Evolutionary conservation across 92 coral and sea anemone species (phyloP).

Genomic region (Galaxea fascicularis): DNA sequence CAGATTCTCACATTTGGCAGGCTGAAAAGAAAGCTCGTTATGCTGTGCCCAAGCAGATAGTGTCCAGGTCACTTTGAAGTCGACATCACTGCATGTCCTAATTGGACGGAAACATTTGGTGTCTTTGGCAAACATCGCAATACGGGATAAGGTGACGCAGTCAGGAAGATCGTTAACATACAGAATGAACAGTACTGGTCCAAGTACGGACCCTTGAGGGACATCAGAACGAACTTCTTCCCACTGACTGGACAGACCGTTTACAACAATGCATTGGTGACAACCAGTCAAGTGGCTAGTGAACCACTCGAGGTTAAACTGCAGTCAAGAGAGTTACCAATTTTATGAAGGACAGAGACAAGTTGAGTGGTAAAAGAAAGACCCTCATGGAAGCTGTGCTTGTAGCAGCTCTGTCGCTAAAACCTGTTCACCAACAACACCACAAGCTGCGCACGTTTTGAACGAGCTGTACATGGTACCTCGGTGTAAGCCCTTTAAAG

Average conservation of each 20-base stretch:
- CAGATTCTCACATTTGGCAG: slow-evolving; percentile 50
- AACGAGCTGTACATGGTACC: too few species aligned
- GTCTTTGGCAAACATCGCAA: slow-evolving; percentile 60
- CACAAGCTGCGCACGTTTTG: too few species aligned
- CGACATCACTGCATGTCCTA: slow-evolving; percentile 35
- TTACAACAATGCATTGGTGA: slow-evolving; percentile 34
- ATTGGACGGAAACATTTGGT: slow-evolving; percentile 45
- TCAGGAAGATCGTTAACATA: slow-evolving; percentile 59
- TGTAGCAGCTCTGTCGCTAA: too few species aligned
- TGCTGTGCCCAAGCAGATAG: slow-evolving; percentile 45
- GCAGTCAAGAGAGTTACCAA: slow-evolving; percentile 51
- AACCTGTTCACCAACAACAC: too few species aligned
- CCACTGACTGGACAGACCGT: slow-evolving; percentile 39
- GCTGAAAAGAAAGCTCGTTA: slow-evolving; percentile 65
- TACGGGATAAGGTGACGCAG: neutral
- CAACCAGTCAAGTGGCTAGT: slow-evolving; percentile 46
- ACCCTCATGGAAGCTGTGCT: slow-evolving; percentile 37
- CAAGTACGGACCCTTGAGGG: slow-evolving; percentile 43
- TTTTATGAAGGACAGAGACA: slow-evolving; percentile 49
- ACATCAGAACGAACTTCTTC: slow-evolving; percentile 52
- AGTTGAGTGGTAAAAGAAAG: slow-evolving; percentile 65
- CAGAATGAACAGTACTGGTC: slow-evolving; percentile 43
- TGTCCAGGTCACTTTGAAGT: slow-evolving; percentile 59
- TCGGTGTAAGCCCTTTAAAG: too few species aligned
- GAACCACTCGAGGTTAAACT: slow-evolving; percentile 50